Conservation (phyloP, 53 echinoderm and acorn worm genomes). For the Holothuria scabra region DNA sequence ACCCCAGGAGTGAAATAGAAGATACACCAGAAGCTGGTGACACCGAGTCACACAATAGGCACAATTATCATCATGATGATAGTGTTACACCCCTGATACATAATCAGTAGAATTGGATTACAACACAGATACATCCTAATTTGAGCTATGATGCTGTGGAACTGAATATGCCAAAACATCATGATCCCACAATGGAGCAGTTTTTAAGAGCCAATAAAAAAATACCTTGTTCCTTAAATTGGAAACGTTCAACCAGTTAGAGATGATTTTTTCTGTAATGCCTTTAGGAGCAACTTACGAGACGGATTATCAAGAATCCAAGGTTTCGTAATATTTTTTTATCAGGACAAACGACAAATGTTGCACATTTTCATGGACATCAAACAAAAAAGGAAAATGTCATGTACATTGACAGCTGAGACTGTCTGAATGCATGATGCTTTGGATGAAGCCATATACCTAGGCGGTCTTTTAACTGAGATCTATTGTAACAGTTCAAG, state of each 20-base stretch:
- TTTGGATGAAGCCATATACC: slow-evolving; percentile 56
- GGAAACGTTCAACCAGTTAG: slow-evolving; percentile 32
- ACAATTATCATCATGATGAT: no score
- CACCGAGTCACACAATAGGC: no score
- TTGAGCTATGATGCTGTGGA: no score
- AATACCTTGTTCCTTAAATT: slow-evolving; percentile 23
- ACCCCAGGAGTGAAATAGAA: no score
- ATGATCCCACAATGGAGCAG: no score
- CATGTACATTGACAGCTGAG: slow-evolving; percentile 65
- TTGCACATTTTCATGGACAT: slow-evolving; percentile 53
- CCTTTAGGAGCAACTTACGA: slow-evolving; percentile 60
- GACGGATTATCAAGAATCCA: slow-evolving; percentile 68
- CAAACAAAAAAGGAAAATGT: slow-evolving; percentile 59
- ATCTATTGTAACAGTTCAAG: slow-evolving; percentile 31
- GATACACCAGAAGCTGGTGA: no score
- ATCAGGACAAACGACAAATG: slow-evolving; percentile 10
- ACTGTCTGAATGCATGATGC: slow-evolving; percentile 46
- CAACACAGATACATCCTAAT: no score
- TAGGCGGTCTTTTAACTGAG: slow-evolving; percentile 54
- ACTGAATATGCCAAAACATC: no score
- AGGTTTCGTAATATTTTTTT: slow-evolving; percentile 58
- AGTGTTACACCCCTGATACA: no score
- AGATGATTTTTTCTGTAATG: slow-evolving; percentile 57
- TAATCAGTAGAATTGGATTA: no score
- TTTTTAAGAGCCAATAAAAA: no score